Evolutionary conservation across 1,140 invertebrate genomes (phyloP).

Genomic region (Panagrolaimus sp.): DNA sequence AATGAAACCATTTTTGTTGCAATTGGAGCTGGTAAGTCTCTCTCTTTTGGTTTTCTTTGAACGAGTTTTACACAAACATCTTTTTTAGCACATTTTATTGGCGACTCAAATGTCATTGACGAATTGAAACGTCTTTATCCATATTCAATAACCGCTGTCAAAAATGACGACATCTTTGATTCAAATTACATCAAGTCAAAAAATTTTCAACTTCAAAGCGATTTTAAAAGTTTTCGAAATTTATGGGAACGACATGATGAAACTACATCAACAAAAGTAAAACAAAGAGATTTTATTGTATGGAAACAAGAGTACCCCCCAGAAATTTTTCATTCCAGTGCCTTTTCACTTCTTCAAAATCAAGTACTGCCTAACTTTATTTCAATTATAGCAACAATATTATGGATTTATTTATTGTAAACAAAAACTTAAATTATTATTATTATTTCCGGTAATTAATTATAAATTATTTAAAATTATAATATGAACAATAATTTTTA

Average conservation of each 20-base stretch:
- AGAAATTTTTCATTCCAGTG: neutral
- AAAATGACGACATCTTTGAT: neutral
- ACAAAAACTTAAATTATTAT: too few species aligned
- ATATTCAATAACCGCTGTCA: neutral
- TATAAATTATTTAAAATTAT: too few species aligned
- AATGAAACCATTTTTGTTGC: conserved; percentile 9
- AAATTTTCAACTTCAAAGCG: neutral
- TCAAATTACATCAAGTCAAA: neutral
- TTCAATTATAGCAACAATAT: too few species aligned
- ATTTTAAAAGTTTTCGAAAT: neutral
- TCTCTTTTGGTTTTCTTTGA: neutral
- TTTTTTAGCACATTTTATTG: conserved; percentile 4
- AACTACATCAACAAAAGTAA: neutral
- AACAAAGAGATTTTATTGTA: conserved; percentile 1
- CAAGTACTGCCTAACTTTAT: too few species aligned
- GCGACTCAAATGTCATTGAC: neutral
- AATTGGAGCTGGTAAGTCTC: neutral
- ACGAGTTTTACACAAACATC: neutral
- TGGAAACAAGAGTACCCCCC: neutral
- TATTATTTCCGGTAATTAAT: too few species aligned
- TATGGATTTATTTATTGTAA: too few species aligned
- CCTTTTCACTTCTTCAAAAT: too few species aligned
- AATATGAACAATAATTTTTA: too few species aligned
- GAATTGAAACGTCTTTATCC: neutral
- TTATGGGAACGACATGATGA: conserved; percentile 1